These are phyloP conservation scores for Vulpes vulpes DNA, from an alignment of 2,113 vertebrate species.

Conservation along the genomic window DNA sequence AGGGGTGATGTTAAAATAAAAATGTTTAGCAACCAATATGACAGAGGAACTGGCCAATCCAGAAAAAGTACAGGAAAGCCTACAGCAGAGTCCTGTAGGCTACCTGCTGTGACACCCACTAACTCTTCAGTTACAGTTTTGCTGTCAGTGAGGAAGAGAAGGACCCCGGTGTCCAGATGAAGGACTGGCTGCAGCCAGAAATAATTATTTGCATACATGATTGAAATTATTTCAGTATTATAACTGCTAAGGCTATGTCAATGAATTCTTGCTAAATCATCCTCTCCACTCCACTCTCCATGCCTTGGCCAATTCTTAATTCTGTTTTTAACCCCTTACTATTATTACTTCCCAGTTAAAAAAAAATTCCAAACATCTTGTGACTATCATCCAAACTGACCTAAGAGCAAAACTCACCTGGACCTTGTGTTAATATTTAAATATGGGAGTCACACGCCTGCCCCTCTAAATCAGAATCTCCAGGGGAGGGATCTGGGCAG, in stretches of 20 bases:
- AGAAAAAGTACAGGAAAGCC: neutral
- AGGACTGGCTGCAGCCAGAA: neutral
- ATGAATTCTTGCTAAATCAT: neutral
- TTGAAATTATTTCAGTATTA: neutral
- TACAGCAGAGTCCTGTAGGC: fast-evolving
- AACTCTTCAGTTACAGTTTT: neutral
- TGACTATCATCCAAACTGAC: neutral
- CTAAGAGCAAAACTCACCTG: neutral
- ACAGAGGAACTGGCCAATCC: neutral
- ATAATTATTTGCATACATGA: neutral
- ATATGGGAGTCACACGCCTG: fast-evolving
- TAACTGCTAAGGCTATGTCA: neutral
- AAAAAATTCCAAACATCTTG: neutral
- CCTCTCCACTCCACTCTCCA: no score
- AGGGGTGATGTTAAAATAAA: neutral
- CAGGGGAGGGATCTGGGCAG: fast-evolving
- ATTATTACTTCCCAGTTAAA: neutral
- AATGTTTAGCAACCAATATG: neutral
- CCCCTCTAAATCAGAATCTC: neutral
- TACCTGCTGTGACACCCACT: fast-evolving
- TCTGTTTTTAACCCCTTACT: neutral
- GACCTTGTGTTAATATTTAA: neutral
- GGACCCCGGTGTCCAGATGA: neutral
- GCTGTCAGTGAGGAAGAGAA: neutral
- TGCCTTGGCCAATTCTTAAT: neutral